These are phyloP conservation scores for Nibea albiflora DNA, from an alignment of 2,113 vertebrate genomes.

Conservation along the genomic window DNA sequence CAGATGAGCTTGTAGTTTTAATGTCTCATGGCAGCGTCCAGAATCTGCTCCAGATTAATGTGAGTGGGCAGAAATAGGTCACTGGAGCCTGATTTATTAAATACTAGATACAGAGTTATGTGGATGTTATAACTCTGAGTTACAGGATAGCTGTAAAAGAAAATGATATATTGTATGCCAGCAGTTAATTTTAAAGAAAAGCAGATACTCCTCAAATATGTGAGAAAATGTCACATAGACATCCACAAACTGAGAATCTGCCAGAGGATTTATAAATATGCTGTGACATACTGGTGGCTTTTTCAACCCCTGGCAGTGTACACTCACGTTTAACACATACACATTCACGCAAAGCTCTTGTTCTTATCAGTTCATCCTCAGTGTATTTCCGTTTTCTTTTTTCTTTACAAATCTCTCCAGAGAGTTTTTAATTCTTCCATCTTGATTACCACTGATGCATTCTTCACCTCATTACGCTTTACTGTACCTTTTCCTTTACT, in stretches of 20 bases:
- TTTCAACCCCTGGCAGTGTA: conserved; percentile 21
- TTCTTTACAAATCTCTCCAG: conserved; percentile 23
- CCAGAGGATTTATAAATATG: conserved; percentile 37
- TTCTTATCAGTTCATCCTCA: conserved; percentile 41
- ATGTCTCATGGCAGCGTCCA: conserved; percentile 9
- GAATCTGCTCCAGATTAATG: conserved; percentile 51
- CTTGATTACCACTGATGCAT: conserved; percentile 22
- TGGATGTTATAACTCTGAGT: conserved; percentile 56
- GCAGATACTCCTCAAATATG: conserved; percentile 48
- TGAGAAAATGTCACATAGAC: conserved; percentile 67
- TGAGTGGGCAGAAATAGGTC: conserved; percentile 40
- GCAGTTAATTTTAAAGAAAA: conserved; percentile 60
- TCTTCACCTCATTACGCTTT: conserved; percentile 19
- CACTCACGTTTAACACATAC: conserved; percentile 20
- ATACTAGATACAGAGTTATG: conserved; percentile 56
- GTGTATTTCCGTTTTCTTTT: conserved; percentile 16
- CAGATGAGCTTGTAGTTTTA: conserved; percentile 11
- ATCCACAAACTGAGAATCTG: conserved; percentile 47
- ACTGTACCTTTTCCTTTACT: conserved; percentile 29
- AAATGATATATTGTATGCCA: conserved; percentile 44
- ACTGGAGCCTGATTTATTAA: conserved; percentile 52
- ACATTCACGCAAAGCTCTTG: conserved; percentile 12
- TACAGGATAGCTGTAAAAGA: conserved; percentile 41
- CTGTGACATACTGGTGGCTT: conserved; percentile 18
- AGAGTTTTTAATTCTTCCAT: conserved; percentile 23